Percentiles rank a stretch among this genome's conserved stretches.
phyloP scores from a whole-genome alignment of 1,140 invertebrate genomes.

The Brachionus paranguensis region DNA sequence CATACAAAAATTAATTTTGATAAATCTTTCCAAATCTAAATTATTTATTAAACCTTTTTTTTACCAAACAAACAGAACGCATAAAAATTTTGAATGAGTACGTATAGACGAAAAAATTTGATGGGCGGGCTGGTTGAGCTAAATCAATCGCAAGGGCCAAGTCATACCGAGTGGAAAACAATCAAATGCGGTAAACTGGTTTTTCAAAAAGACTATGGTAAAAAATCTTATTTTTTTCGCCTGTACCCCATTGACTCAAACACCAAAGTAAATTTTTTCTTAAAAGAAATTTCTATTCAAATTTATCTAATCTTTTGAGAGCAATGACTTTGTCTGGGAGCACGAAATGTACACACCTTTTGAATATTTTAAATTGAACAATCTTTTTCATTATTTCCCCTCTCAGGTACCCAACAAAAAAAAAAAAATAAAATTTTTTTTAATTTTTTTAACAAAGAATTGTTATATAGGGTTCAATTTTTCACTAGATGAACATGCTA shows the following conservation, averaged over 20 bases:
- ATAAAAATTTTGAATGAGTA: not conserved
- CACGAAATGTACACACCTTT: constrained; percentile 30
- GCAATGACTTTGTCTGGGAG: constrained; percentile 14
- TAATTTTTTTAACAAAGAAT: not conserved
- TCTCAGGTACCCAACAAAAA: not conserved
- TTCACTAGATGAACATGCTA: not conserved
- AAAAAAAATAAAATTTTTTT: not conserved
- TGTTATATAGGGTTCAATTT: constrained; percentile 32
- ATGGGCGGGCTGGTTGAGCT: not conserved
- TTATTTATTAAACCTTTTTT: not conserved
- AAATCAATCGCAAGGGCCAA: not conserved
- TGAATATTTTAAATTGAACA: not conserved
- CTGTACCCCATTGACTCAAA: not conserved
- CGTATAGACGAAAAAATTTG: not conserved
- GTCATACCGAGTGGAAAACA: not conserved
- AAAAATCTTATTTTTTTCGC: constrained; percentile 15
- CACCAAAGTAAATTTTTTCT: not conserved
- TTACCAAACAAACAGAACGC: not conserved
- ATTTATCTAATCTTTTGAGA: not conserved
- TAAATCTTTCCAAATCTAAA: too few species aligned
- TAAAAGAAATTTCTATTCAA: not conserved
- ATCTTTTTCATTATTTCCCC: constrained; percentile 10
- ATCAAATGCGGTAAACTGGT: not conserved
- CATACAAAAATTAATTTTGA: too few species aligned
- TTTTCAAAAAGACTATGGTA: constrained; percentile 22